phyloP scores from a whole-genome alignment of 2,797 vertebrate genomes.

The Ceyx erithaca region DNA sequence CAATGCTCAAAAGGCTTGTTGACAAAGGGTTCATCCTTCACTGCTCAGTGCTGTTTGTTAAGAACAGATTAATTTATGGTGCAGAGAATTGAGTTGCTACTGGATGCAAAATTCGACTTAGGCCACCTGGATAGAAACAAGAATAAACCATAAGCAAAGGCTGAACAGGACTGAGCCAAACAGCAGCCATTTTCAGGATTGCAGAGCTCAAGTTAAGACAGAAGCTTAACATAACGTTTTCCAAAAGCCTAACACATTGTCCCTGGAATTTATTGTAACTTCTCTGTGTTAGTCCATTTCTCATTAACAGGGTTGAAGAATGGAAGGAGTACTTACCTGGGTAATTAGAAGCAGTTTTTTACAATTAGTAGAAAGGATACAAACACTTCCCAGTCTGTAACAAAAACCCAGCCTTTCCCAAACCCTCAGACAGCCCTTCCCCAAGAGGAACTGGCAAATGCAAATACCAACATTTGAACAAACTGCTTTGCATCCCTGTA shows the following conservation, averaged over 20 bases:
- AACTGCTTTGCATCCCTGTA: not conserved
- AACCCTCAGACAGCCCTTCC: not conserved
- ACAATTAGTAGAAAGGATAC: not conserved
- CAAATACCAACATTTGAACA: not conserved
- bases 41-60: not conserved
- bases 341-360: not conserved
- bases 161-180: not conserved
- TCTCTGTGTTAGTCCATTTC: not conserved
- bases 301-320: not conserved
- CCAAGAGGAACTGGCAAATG: not conserved
- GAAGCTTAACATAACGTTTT: not conserved
- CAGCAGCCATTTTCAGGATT: not conserved
- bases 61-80: not conserved
- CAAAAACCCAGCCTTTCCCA: not conserved
- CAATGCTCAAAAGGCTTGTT: not conserved
- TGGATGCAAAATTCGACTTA: not conserved
- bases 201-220: not conserved
- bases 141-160: not conserved
- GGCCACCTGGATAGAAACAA: not conserved
- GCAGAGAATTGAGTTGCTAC: not conserved
- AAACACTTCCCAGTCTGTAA: not conserved
- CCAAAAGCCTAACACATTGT: not conserved
- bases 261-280: not conserved
- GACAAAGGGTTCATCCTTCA: not conserved
- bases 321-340: not conserved